Evolutionary conservation across 2,113 vertebrate genomes (phyloP).

Genomic region (Prietella phreatophila): DNA sequence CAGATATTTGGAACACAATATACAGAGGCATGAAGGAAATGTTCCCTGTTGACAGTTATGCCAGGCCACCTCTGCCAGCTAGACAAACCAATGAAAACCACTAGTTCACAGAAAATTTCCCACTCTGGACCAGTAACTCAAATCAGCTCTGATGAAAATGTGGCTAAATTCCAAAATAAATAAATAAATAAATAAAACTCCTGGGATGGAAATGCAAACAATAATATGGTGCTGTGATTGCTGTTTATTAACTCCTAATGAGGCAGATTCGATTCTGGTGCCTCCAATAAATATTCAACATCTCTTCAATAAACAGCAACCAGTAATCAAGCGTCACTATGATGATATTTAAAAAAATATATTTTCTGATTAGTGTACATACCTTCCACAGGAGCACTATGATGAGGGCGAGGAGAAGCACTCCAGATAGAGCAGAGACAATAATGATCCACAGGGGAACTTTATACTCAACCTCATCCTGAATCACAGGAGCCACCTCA

Average conservation of each 20-base stretch:
- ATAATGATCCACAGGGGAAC: constrained; percentile 82
- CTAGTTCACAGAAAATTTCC: not conserved
- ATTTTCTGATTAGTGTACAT: constrained; percentile 26
- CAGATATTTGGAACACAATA: not conserved
- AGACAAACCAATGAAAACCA: not conserved
- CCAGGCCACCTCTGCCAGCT: not conserved
- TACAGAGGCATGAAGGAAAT: not conserved
- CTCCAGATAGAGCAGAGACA: constrained; percentile 75
- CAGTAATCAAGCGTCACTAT: not conserved
- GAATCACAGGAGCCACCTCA: constrained; percentile 75
- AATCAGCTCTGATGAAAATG: not conserved
- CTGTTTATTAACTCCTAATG: not conserved
- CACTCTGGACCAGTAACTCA: not conserved
- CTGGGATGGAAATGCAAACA: not conserved
- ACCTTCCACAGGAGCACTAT: constrained; percentile 90
- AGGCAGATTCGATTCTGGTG: not conserved
- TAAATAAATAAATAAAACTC: not conserved
- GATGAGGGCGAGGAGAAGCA: constrained; percentile 82
- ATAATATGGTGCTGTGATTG: not conserved
- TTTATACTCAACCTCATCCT: constrained; percentile 67
- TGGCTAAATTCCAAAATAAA: not conserved
- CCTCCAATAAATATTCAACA: not conserved
- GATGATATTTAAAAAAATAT: not conserved
- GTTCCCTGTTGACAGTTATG: not conserved
- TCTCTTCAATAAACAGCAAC: not conserved